Base-by-base conservation (phyloP, 2,797 vertebrate species). In the Helarctos malayanus region DNA sequence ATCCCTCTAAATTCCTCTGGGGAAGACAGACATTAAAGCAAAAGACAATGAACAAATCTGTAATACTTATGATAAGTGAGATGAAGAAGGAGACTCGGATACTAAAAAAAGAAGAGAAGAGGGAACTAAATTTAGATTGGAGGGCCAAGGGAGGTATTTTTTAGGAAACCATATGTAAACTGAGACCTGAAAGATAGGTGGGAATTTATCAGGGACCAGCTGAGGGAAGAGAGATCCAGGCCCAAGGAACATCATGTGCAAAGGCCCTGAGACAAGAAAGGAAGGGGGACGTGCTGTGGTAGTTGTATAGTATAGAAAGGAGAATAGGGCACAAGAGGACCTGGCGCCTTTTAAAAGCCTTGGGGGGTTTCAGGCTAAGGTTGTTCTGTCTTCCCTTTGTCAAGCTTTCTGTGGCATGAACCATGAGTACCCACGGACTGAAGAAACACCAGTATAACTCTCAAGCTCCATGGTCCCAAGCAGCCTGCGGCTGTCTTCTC, bases 181-280 rank as follows among this genome's bases (percentile, higher is more conserved):
- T 23, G 49, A 90, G 63, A 68, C 25, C 65, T 81, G 61, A 91
- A 95, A 93, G 21, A 68, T 71, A 86, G 71, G 65, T 56, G 71
- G 25, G 47, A 78, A 81, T 84, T 81, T 63, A 75, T 29, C 61
- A 87, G 61, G n/a, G 25, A 54, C 47, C 49, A 91, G n/a, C 35
- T 49, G 19, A 9, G 9, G 45, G 7, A 57, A 86, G 38, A 32
- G 69, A 85, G 23, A 56, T 27, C n/a, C 13, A 79, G 71, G 19
- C n/a, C 7, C 19, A 29, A 82, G 14, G 38, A 79, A 38, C 7
- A 69, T 35, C 41, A 61, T 7, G 35, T 65, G 7, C 56, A 89
- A 96, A 93, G 82, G 11, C 5, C 68, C 73, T 54, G 29, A 71
- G 49, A 41, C 57, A 45, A 86, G 45, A 78, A 81, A 29, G 57